phyloP scores from a whole-genome alignment of 2,797 vertebrate species.

The Smutsia temminckii region DNA sequence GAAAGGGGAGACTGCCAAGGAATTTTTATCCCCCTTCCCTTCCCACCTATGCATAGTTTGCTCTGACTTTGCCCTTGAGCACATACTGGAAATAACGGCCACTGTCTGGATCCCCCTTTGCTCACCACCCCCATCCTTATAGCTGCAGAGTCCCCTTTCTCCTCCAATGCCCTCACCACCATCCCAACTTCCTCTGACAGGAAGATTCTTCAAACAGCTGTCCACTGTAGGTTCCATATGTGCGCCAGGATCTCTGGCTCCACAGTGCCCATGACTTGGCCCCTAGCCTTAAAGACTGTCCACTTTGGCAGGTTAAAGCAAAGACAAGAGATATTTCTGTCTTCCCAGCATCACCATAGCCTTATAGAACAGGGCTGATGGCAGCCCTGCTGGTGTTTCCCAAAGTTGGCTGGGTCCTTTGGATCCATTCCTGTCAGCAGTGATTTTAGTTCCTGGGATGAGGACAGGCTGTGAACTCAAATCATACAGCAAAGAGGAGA shows the following conservation, averaged over 20 bases:
- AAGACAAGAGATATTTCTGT: slow-evolving; percentile 18
- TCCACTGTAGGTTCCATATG: neutral
- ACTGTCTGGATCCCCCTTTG: neutral
- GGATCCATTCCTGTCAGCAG: slow-evolving; percentile 40
- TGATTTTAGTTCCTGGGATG: slow-evolving; percentile 50
- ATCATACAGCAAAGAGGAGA: slow-evolving; percentile 2
- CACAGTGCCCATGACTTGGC: neutral
- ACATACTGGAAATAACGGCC: neutral
- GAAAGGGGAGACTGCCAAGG: neutral
- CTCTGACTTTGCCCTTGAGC: neutral
- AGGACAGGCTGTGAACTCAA: slow-evolving; percentile 45
- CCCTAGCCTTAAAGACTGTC: neutral
- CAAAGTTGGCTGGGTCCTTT: slow-evolving; percentile 56
- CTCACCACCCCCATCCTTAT: neutral
- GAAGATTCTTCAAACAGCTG: slow-evolving; percentile 36
- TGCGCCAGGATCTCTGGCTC: slow-evolving; percentile 2
- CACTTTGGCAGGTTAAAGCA: slow-evolving; percentile 38
- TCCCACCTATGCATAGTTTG: neutral
- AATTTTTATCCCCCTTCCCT: neutral
- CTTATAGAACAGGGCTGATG: neutral
- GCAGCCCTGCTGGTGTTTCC: slow-evolving; percentile 38
- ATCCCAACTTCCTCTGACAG: neutral
- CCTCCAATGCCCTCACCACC: neutral
- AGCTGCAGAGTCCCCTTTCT: neutral
- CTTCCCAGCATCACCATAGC: neutral